Evolutionary conservation across 2,797 vertebrate genomes (phyloP), one percentile per base, ranked within the genome.

Genomic region (Paguma larvata): DNA sequence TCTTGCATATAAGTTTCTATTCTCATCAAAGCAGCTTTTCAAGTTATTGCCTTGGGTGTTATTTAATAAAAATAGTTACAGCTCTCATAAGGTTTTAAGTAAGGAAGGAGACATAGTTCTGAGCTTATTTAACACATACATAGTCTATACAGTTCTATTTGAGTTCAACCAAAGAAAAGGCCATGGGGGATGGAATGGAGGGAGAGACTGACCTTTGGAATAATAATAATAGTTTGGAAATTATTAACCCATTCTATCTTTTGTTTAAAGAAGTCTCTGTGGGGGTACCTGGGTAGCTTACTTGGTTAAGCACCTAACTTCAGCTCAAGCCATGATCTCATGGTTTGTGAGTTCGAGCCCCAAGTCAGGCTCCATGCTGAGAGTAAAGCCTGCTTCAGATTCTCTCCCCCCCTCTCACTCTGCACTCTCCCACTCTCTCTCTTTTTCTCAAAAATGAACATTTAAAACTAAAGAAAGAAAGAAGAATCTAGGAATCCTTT

Each of bases 41-140:
- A 92, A 80, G 32, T 75, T 82, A 91, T 73, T 95, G 32, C 67
- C 68, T 94, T 91, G 67, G 27, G n/a, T 85, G 53, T 77, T 90
- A 85, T 15, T 89, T 23, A 41, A 19, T 78, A 30, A 59, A 96
- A 94, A 78, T 80, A 23, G 38, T 63, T 82, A 78, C 67, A 56
- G 3, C 18, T 78, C 70, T 95, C 59, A 77, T 34, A 90, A 92
- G 3, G 16, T 27, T 94, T 95, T 62, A 89, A 92, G 21, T 85
- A 93, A 88, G 59, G 27, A 86, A 63, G 67, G 18, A 82, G 68
- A 70, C 4, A 32, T 62, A 75, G 19, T 75, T 96, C 34, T 95
- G 25, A 86, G 51, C 10, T 85, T 80, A 89, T 84, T 91, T 85
- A 87, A 80, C n/a, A 89, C 32, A 82, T 16, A 67, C 5, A 41